Evolutionary conservation across 1,140 invertebrate species (phyloP), one percentile per base, ranked within the genome.

Genomic region (Bombus balteatus): DNA sequence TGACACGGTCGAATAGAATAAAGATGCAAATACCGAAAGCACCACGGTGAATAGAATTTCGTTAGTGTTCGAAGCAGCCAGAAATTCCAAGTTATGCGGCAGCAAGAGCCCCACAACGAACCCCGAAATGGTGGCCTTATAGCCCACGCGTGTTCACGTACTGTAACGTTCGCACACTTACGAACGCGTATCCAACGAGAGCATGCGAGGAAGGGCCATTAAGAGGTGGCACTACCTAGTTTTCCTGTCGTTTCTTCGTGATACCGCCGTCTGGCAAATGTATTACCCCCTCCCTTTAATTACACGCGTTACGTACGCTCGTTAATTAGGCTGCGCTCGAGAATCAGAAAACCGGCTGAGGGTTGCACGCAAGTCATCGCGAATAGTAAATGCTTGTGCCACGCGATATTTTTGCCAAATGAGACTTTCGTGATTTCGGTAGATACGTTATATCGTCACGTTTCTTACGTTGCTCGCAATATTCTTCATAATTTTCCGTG

Each of bases 81-180:
- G 76, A 88, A 81, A 89, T 86, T 65, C 37, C n/a, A 74, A 89
- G 71, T 81, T 80, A 79, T 34, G 62, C 41, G 70, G 34, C 78
- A 37, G 77, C 53, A 57, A 81, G 73, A 62, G 70, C 62, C 80
- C 59, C 10, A n/a, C 71, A 39, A 32, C 87, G 62, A 62, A 47
- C 32, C 43, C 41, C 34, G 47, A n/a, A 39, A 78, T 41, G n/a
- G 18, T 28, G 32, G 15, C 32, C 18, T 68, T 18, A 62, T 12
- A 81, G 39, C n/a, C 39, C 34, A 37, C 86, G 77, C 88, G 86
- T 93, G 92, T 89, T 92, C 92, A 93, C 84, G 73, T 77, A 91
- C 86, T 92, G 93, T 94, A 91, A 94, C 94, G 93, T 94, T 94
- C 93, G 83, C 94, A 94, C 92, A 93, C 89, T 41, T 70, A 73